phyloP scores from a whole-genome alignment of 2,888 invertebrate species.

The Bimastos eiseni region DNA sequence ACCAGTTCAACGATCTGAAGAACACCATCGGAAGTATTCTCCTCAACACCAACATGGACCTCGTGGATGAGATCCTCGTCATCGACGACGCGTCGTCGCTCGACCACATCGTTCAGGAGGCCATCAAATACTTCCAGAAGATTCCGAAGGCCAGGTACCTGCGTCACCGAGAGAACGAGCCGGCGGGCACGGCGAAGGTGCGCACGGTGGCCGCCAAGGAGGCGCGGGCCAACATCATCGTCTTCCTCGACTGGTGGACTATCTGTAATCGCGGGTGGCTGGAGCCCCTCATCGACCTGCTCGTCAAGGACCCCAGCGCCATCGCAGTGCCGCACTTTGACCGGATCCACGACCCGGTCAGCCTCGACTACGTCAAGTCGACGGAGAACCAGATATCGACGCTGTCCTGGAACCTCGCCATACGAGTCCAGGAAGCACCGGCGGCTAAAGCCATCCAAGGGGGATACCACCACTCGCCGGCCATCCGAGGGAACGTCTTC shows the following conservation, averaged over 20 bases:
- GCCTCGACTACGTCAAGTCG: constrained; percentile 39
- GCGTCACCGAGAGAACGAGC: constrained; percentile 27
- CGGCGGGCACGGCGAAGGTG: constrained; percentile 34
- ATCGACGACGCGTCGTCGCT: constrained; percentile 46
- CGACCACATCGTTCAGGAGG: constrained; percentile 42
- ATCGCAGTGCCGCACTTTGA: constrained; percentile 45
- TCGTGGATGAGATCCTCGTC: constrained; percentile 44
- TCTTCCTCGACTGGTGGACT: constrained; percentile 43
- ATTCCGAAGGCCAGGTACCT: constrained; percentile 38
- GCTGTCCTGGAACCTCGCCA: constrained; percentile 42
- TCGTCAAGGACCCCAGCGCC: constrained; percentile 35
- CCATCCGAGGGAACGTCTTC: constrained; percentile 42
- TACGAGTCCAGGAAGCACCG: constrained; percentile 34
- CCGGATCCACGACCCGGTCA: constrained; percentile 43
- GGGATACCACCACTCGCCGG: constrained; percentile 35
- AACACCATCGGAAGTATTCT: constrained; percentile 43
- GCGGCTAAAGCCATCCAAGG: not conserved
- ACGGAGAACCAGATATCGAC: constrained; percentile 34
- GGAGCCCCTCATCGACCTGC: constrained; percentile 40
- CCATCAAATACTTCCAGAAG: constrained; percentile 34
- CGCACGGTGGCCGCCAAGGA: constrained; percentile 38
- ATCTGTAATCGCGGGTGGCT: constrained; percentile 44
- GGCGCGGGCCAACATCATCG: constrained; percentile 38
- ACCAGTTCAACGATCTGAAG: constrained; percentile 46
- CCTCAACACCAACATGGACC: constrained; percentile 26